phyloP scores from a whole-genome alignment of 2,888 invertebrate species.

The Calameuta idolon region DNA sequence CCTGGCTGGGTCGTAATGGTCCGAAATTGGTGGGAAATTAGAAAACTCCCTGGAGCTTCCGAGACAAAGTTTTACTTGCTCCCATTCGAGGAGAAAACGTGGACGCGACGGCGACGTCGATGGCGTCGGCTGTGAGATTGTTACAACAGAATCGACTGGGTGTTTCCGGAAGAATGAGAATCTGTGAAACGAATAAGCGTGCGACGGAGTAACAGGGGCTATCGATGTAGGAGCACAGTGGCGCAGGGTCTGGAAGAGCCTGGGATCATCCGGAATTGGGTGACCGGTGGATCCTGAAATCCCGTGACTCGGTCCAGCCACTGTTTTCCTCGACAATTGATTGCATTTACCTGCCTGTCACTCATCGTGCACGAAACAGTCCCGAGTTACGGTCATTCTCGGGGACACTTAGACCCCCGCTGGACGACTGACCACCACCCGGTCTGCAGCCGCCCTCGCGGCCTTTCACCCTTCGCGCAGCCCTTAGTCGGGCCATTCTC shows the following conservation, averaged over 20 bases:
- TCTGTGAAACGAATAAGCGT: background rate
- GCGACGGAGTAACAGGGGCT: background rate
- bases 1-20: background rate
- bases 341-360: constrained; percentile 46
- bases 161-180: background rate
- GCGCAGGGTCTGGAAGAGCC: background rate
- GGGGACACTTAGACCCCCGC: background rate
- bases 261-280: constrained; percentile 33
- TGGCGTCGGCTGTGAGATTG: background rate
- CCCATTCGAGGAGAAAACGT: background rate
- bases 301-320: constrained; percentile 38
- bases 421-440: background rate
- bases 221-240: background rate
- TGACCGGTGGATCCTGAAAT: constrained; percentile 46
- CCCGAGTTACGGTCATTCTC: background rate
- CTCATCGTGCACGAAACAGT: constrained; percentile 31
- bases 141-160: background rate
- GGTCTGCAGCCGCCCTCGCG: background rate
- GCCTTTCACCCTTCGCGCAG: background rate
- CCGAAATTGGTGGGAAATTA: background rate
- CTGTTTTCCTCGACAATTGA: constrained; percentile 48
- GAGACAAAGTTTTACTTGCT: background rate
- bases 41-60: background rate
- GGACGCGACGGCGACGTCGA: background rate
- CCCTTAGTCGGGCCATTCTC: background rate